Base-by-base conservation (phyloP, 92 coral and sea anemone genomes). In the Siderastrea radians region DNA sequence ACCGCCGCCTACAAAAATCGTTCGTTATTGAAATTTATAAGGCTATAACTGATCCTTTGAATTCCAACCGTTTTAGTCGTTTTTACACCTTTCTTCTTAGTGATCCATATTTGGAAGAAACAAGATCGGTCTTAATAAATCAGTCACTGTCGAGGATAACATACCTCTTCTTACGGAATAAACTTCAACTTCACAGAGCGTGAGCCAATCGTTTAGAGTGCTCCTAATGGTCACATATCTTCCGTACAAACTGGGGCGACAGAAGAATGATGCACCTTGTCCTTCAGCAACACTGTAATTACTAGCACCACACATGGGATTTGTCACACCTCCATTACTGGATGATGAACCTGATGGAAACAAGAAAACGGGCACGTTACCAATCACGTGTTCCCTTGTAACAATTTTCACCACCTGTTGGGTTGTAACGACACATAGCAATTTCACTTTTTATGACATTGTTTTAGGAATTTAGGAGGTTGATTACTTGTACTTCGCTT, bases 141-240 rank as follows among this genome's bases (percentile, higher is more conserved):
- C n/a, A n/a, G n/a, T n/a, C n/a, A n/a, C 15, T 2, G 51, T 44
- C 11, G 4, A 13, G 12, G 53, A 7, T 62, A 14, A 16, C 12
- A 4, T 51, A 80, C 84, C 84, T 65, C 84, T 80, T 38, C 75
- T 50, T 26, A 43, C 84, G 13, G 84, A 80, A 52, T 80, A 80
- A 17, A 80, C 84, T 53, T 80, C 84, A 66, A 66, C 84, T 51
- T 80, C 84, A 51, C 84, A 80, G 14, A 80, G 38, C 49, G 81
- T 60, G 4, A 74, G 65, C 3, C 0, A 5, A 14, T 14, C 15
- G 46, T 65, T 66, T 1, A 6, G 2, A 7, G 71, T n/a, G 7
- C 60, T 66, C 26, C 74, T 66, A 14, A 80, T 65, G 4, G 84
- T 80, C 62, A 80, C 84, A 16, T 80, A 65, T 67, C 48, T 62